Percentiles rank a stretch among this genome's conserved stretches.
Conservation (phyloP, 2,888 invertebrate species). For the Alloplasta piceator region DNA sequence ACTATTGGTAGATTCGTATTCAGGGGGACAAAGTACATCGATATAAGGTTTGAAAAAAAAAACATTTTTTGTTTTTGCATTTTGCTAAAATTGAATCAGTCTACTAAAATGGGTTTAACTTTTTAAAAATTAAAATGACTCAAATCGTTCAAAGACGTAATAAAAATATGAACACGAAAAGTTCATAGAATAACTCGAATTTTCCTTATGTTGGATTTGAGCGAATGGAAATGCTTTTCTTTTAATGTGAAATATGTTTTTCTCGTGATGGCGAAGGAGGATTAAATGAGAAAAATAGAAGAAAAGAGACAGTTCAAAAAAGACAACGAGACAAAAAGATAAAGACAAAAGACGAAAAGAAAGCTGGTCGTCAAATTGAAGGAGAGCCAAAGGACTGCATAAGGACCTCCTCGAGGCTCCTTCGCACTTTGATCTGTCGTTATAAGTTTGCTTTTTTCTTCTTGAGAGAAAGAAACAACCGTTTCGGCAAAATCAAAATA, state of each 20-base stretch:
- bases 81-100: no score
- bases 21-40: no score
- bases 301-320: not conserved
- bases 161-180: no score
- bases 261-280: slow-evolving; percentile 31
- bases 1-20: no score
- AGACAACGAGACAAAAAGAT: not conserved
- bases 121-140: no score
- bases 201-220: no score
- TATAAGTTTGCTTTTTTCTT: slow-evolving; percentile 40
- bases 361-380: slow-evolving; percentile 18
- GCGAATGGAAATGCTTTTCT: no score
- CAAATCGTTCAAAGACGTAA: no score
- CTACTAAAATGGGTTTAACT: no score
- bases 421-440: slow-evolving; percentile 32
- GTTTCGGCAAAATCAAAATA: slow-evolving; percentile 34
- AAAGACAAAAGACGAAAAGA: slow-evolving; percentile 3
- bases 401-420: slow-evolving; percentile 25
- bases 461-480: slow-evolving; percentile 36
- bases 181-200: no score
- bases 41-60: no score
- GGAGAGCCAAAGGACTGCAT: slow-evolving; percentile 32
- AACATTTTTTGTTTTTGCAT: no score
- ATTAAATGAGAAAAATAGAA: slow-evolving; percentile 2
- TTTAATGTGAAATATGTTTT: not conserved